Conservation (phyloP, 2,113 vertebrate genomes). For the Myodes glareolus region DNA sequence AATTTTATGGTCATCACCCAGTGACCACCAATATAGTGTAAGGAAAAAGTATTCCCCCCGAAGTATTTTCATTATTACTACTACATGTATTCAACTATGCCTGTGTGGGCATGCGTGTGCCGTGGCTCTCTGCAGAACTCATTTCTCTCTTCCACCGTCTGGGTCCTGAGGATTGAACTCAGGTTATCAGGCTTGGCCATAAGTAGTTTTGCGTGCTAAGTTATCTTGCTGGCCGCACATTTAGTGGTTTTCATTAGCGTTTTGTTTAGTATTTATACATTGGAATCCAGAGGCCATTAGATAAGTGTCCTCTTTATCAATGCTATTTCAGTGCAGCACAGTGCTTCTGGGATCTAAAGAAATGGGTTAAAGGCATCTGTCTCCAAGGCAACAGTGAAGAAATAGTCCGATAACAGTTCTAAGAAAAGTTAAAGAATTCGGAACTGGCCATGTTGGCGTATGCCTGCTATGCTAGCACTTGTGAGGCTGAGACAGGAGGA, state of each 20-base stretch:
- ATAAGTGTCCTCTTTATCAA: conserved; percentile 26
- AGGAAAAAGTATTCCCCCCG: not conserved
- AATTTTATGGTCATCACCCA: conserved; percentile 1
- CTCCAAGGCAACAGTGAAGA: conserved; percentile 8
- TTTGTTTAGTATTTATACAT: not conserved
- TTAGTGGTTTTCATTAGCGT: not conserved
- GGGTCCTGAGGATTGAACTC: no score
- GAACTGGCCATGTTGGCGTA: not conserved
- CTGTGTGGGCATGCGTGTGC: not conserved
- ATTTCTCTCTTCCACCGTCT: not conserved
- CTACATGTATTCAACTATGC: not conserved
- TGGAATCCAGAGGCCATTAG: conserved; percentile 26
- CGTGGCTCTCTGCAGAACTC: not conserved
- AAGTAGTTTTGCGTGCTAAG: not conserved
- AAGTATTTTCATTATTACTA: not conserved
- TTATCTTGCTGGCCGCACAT: not conserved
- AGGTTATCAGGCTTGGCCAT: not conserved
- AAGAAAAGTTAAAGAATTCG: not conserved
- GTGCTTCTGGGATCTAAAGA: conserved; percentile 44
- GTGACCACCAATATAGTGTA: not conserved
- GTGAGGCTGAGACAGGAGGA: not conserved
- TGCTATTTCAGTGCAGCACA: conserved; percentile 21
- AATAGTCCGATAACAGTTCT: not conserved
- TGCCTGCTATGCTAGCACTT: not conserved
- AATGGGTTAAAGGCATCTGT: conserved; percentile 49